Base-by-base conservation (phyloP, 1,140 invertebrate genomes). In the Grapholita molesta region DNA sequence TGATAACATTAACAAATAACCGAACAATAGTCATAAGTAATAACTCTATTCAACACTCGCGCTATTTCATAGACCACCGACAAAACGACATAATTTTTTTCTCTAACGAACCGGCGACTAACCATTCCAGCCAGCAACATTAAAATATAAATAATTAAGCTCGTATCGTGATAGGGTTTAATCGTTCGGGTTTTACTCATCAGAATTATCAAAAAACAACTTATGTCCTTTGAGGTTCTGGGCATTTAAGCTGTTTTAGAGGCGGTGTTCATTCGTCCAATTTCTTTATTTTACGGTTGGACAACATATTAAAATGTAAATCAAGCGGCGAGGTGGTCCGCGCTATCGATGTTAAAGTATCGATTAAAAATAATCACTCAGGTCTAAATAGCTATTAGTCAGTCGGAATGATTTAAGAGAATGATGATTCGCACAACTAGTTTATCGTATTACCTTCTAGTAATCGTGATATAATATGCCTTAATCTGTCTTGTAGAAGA, bases 261-360 rank as follows among this genome's bases (percentile, higher is more conserved):
- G 42, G 42, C 15, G 6, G 2, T 42, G 18, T 18, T 48, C 42
- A 48, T 77, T 69, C 83, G 78, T 88, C 80, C 84, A 89, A 89
- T 90, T 88, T 88, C 87, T 90, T 89, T 89, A 89, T 88, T 90
- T 89, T 85, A 90, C 85, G 82, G 83, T 72, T 82, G 79, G 82
- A 84, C 81, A 89, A 82, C 85, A 84, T 84, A 90, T 90, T 90
- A 86, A 88, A 88, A 90, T 90, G 88, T 85, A 83, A 89, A 90
- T 90, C 76, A 77, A 68, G 76, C 66, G 71, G 79, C 85, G 73
- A 72, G 86, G 88, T 90, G 88, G 88, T 90, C 86, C 68, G 66
- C 55, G 69, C 32, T 74, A 76, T 81, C 78, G 84, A 86, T 84
- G 74, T 78, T 73, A 67, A 73, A 70, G 79, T 79, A 74, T 81